Percentiles rank a stretch among this genome's conserved stretches.
These are phyloP conservation scores for Arrhamphus sclerolepis DNA, from an alignment of 2,797 vertebrate species.

Conservation along the genomic window DNA sequence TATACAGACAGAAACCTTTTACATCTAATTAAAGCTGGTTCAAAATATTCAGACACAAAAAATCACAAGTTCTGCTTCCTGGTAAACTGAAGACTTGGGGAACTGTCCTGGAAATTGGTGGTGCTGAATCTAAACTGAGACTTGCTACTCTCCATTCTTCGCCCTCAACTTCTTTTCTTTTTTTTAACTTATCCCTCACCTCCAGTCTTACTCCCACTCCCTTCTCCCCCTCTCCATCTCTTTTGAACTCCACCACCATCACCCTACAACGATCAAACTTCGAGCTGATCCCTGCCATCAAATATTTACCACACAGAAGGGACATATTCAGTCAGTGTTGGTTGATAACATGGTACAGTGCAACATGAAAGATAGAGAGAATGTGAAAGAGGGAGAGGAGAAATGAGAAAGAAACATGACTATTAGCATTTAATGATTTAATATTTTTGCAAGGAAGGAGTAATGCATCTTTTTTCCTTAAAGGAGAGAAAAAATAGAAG, in stretches of 20 bases:
- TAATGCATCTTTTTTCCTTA: conserved; percentile 46
- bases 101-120: conserved; percentile 70
- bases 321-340: conserved; percentile 67
- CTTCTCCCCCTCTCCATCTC: conserved; percentile 53
- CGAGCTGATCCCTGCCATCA: conserved; percentile 69
- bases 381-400: conserved; percentile 56
- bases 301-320: conserved; percentile 79
- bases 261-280: conserved; percentile 78
- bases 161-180: conserved; percentile 14
- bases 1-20: conserved; percentile 22
- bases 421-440: conserved; percentile 57
- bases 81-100: conserved; percentile 36
- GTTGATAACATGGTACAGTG: conserved; percentile 62
- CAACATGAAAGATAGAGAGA: conserved; percentile 67
- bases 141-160: conserved; percentile 19
- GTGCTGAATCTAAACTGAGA: conserved; percentile 69
- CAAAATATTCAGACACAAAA: conserved; percentile 21
- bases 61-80: conserved; percentile 30
- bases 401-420: conserved; percentile 57
- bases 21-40: neutral
- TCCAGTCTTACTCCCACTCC: conserved; percentile 42
- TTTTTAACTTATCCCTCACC: conserved; percentile 23
- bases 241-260: conserved; percentile 78
- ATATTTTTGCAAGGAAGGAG: conserved; percentile 56
- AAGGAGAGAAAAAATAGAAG: conserved; percentile 8